A percentile compares a stretch with the other conserved stretches of the same genome.
phyloP scores from a whole-genome alignment of 2,797 vertebrate species.

The Notolepis coatsorum region DNA sequence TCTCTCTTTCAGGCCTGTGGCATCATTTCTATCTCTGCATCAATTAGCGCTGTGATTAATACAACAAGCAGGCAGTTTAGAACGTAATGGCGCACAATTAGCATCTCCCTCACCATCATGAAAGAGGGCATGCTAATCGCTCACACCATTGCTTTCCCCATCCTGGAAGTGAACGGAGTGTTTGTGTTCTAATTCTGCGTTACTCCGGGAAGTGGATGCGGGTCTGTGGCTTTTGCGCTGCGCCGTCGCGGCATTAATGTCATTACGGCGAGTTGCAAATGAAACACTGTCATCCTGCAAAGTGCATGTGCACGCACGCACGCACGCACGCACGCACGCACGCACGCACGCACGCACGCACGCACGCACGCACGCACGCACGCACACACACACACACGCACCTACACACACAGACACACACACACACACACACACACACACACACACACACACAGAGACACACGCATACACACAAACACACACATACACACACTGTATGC shows the following conservation, averaged over 20 bases:
- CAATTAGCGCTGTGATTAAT: constrained; percentile 99
- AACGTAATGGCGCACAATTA: constrained; percentile 99
- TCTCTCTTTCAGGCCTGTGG: no score
- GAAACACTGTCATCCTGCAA: constrained; percentile 83
- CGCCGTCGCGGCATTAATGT: constrained; percentile 93
- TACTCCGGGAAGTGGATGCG: constrained; percentile 92
- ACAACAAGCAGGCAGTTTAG: constrained; percentile 99
- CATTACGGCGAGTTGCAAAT: constrained; percentile 97
- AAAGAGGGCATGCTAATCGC: constrained; percentile 97
- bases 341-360: not conserved
- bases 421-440: not conserved
- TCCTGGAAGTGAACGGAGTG: constrained; percentile 92
- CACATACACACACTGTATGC: not conserved
- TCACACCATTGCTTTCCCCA: constrained; percentile 89
- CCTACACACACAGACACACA: not conserved
- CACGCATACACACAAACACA: not conserved
- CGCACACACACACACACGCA: not conserved
- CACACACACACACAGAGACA: not conserved
- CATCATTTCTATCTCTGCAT: constrained; percentile 98
- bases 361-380: not conserved
- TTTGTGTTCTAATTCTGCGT: constrained; percentile 93
- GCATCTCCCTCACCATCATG: constrained; percentile 96
- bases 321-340: not conserved
- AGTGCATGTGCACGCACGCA: constrained; percentile 22
- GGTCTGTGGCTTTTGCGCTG: constrained; percentile 89